phyloP scores from a whole-genome alignment of 1,140 invertebrate genomes.

The Scylla paramamosain region DNA sequence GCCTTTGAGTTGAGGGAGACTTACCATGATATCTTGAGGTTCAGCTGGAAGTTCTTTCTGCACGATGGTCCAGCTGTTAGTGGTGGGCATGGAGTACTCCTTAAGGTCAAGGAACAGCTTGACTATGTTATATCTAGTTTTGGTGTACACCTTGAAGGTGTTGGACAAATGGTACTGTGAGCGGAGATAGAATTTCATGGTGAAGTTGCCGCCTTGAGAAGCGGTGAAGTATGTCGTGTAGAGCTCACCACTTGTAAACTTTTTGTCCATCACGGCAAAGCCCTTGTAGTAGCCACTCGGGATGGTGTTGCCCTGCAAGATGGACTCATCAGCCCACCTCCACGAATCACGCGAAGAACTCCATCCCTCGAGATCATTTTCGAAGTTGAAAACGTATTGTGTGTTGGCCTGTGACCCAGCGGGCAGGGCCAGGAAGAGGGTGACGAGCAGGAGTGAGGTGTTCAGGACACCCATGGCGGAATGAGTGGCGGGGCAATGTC shows the following conservation, averaged over 20 bases:
- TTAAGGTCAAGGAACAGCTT: conserved; percentile 14
- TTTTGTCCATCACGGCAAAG: conserved; percentile 47
- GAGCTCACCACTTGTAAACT: conserved; percentile 35
- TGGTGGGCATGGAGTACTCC: conserved; percentile 2
- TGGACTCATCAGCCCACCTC: conserved; percentile 16
- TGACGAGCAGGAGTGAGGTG: background rate
- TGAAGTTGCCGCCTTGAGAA: conserved; percentile 24
- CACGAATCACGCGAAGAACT: background rate
- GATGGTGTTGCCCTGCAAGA: background rate
- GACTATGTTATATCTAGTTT: background rate
- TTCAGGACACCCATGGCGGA: background rate
- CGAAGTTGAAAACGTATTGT: conserved; percentile 35
- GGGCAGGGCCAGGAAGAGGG: background rate
- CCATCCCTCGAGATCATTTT: conserved; percentile 36
- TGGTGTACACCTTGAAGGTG: background rate
- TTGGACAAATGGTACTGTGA: conserved; percentile 22
- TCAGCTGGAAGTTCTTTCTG: background rate
- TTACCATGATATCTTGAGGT: background rate
- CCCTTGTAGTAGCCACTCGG: background rate
- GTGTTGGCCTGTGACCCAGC: background rate
- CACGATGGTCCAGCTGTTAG: conserved; percentile 13
- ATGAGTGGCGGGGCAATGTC: background rate
- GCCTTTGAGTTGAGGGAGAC: background rate
- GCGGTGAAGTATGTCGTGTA: conserved; percentile 47
- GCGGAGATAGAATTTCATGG: conserved; percentile 51